Evolutionary conservation across 2,888 invertebrate genomes (phyloP).

Genomic region (Heliconius charithonia): DNA sequence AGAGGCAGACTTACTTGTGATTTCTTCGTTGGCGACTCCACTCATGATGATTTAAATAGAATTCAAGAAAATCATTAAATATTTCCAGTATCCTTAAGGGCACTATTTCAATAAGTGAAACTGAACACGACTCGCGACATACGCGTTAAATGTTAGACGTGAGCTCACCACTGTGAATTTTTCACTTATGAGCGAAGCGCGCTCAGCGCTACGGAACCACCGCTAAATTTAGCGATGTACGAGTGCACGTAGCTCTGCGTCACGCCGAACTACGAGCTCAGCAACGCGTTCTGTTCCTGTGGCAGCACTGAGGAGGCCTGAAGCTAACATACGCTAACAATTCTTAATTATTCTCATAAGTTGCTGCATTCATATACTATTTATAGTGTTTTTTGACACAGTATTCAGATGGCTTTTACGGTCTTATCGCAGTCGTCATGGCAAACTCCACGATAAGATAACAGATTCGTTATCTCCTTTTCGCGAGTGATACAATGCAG

Average conservation of each 20-base stretch:
- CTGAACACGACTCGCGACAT: constrained; percentile 43
- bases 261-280: no score
- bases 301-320: no score
- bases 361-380: not conserved
- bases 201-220: constrained; percentile 57
- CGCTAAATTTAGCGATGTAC: constrained; percentile 69
- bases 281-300: no score
- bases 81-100: constrained; percentile 17
- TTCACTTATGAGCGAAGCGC: constrained; percentile 58
- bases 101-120: constrained; percentile 21
- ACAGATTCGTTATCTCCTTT: constrained; percentile 26
- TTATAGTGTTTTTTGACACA: no score
- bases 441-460: constrained; percentile 39
- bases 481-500: constrained; percentile 1
- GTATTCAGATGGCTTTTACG: no score
- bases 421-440: not conserved
- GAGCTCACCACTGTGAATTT: constrained; percentile 62
- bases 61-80: constrained; percentile 50
- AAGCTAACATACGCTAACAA: no score
- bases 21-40: constrained; percentile 59
- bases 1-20: constrained; percentile 64
- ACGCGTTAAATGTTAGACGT: constrained; percentile 54
- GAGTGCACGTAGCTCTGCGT: constrained; percentile 13
- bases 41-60: constrained; percentile 62
- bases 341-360: no score